Base-by-base conservation (phyloP, 2,888 invertebrate genomes). In the Hemicrepidius hirtus region DNA sequence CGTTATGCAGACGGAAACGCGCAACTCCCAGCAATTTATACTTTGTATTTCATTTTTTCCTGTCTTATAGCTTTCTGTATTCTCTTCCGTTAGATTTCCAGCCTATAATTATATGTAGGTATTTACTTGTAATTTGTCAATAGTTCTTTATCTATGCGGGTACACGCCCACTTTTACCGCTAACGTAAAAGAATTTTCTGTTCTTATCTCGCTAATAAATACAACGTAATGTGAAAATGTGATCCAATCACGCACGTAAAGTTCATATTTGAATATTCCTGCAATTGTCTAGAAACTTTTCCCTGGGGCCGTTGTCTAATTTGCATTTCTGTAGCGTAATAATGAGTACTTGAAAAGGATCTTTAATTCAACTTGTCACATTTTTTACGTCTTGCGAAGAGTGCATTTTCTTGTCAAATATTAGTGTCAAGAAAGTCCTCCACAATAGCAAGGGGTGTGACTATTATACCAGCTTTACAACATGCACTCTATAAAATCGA, bases 131-230 rank as follows among this genome's bases (percentile, higher is more conserved):
- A 57, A 57, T 57, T 57, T 57, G 57, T 57, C 57, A 57, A 57
- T 57, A 57, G 37, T 57, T 57, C 57, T 16, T 37, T 57, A 57
- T 57, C 57, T 35, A 37, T 57, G 57, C 57, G 57, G 55, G 57
- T 37, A 18, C 10, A 44, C 64, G 64, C 64, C 64, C n/a, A 64
- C 64, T 64, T 50, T 50, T 64, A 49, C 64, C 50, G 46, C 64
- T 50, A 37, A 16, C 64, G 6, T 37, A 50, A 35, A 60, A 60
- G 5, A 16, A 24, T 32, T 55, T 55, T 55, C 32, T 32, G 35
- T 28, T 50, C 16, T 21, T 55, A 35, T 55, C 55, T 32, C 35
- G 0, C 35, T 1, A 35, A 35, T 18, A 37, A 28, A 57, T 24
- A 53, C 24, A 53, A n/a, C n/a, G 28, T 24, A 28, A 13, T n/a